Evolutionary conservation across 2,888 invertebrate genomes (phyloP).

Genomic region (Sepioteuthis lessoniana): DNA sequence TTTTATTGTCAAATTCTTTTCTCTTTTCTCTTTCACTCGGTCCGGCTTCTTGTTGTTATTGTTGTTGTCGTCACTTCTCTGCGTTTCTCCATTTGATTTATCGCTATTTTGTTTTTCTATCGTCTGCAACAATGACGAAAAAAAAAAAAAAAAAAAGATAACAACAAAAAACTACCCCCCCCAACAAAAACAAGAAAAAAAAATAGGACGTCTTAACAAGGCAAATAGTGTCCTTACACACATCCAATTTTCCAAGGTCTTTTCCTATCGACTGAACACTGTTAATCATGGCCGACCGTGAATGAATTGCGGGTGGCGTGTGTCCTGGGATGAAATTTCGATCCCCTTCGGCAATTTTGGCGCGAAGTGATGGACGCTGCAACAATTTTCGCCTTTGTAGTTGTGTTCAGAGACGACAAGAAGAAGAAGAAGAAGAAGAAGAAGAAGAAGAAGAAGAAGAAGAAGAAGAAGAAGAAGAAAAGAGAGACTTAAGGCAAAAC

Average conservation of each 20-base stretch:
- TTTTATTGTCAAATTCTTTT: background rate
- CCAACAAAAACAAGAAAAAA: too few species aligned
- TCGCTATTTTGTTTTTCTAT: background rate
- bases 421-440: background rate
- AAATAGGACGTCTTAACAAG: background rate
- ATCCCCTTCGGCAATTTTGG: background rate
- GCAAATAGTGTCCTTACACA: background rate
- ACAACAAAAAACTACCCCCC: too few species aligned
- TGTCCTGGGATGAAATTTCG: background rate
- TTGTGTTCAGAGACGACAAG: background rate
- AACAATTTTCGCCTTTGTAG: background rate
- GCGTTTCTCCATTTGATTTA: background rate
- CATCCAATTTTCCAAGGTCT: conserved; percentile 9
- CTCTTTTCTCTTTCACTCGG: background rate
- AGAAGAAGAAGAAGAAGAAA: background rate
- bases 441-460: background rate
- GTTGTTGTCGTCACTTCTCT: background rate
- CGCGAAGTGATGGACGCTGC: background rate
- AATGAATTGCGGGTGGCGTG: background rate
- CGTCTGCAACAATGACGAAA: background rate
- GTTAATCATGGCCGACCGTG: background rate
- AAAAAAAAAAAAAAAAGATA: too few species aligned
- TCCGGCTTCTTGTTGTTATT: background rate
- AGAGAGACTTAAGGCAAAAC: background rate
- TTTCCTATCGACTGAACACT: background rate